phyloP scores from a whole-genome alignment of 2,113 vertebrate species.

The Ptyas mucosa region DNA sequence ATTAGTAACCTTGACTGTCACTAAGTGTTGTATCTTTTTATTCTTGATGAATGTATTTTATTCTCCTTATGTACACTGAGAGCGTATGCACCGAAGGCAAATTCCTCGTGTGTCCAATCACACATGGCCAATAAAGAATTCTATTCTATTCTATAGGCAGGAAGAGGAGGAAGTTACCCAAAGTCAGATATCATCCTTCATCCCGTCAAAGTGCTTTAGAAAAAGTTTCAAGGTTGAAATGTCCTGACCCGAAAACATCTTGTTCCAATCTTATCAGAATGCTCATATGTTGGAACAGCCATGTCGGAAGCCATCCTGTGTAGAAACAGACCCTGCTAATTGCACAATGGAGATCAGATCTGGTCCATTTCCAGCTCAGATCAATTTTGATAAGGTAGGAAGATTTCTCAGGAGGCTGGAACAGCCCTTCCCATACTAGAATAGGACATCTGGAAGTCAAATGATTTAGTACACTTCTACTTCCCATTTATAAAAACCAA shows the following conservation, averaged over 20 bases:
- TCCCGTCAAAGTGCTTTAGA: neutral
- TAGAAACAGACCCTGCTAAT: neutral
- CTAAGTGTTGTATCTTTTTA: too few relatives aligned
- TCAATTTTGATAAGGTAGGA: neutral
- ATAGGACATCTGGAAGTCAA: neutral
- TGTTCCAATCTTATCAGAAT: neutral
- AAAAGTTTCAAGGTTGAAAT: neutral
- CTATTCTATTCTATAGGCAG: neutral
- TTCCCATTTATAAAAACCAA: neutral
- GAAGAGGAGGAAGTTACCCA: neutral
- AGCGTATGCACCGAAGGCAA: too few relatives aligned
- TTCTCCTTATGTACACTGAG: too few relatives aligned
- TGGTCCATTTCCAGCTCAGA: neutral
- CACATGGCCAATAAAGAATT: too few relatives aligned
- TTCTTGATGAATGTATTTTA: too few relatives aligned
- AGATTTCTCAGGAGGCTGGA: neutral
- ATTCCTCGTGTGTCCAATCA: too few relatives aligned
- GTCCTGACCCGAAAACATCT: neutral
- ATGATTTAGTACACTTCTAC: neutral
- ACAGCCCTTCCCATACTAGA: neutral
- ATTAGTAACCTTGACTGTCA: too few relatives aligned
- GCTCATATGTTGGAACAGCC: neutral
- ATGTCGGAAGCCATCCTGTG: neutral
- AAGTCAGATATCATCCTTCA: neutral
- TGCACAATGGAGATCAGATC: neutral